Percentiles rank a stretch among this genome's conserved stretches.
Evolutionary conservation across 1,140 invertebrate species (phyloP).

Genomic region (Cydia fagiglandana): DNA sequence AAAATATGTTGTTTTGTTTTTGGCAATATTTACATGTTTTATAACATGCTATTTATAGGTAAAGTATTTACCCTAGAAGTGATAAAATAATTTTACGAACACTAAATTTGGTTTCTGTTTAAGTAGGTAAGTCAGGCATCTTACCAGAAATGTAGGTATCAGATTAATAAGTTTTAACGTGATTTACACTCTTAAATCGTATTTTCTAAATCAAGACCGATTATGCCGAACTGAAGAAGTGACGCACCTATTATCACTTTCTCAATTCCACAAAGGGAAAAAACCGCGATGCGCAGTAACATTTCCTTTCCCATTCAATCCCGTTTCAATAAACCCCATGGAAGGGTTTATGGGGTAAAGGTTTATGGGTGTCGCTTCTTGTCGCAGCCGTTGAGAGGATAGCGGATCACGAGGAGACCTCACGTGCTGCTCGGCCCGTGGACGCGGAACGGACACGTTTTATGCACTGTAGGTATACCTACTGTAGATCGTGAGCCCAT

Average conservation of each 20-base stretch:
- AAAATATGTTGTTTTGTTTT: no score
- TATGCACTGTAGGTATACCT: neutral
- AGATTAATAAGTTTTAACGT: no score
- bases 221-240: no score
- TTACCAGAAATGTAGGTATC: no score
- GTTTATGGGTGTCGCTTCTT: neutral
- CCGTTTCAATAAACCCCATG: conserved; percentile 1
- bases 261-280: neutral
- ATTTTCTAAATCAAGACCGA: no score
- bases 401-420: conserved; percentile 1
- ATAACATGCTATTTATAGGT: no score
- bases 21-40: no score
- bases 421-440: conserved; percentile 7
- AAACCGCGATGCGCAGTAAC: neutral
- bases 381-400: neutral
- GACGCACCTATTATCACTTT: neutral
- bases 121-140: no score
- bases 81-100: no score
- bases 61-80: no score
- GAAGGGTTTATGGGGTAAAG: conserved; percentile 15
- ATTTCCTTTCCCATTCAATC: neutral
- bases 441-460: neutral
- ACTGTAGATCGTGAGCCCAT: neutral
- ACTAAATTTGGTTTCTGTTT: no score
- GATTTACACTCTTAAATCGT: no score